A percentile compares a stretch with the other conserved stretches of the same genome.
Conservation (phyloP, 1,140 invertebrate genomes). For the Pemphigus obesinymphae region DNA sequence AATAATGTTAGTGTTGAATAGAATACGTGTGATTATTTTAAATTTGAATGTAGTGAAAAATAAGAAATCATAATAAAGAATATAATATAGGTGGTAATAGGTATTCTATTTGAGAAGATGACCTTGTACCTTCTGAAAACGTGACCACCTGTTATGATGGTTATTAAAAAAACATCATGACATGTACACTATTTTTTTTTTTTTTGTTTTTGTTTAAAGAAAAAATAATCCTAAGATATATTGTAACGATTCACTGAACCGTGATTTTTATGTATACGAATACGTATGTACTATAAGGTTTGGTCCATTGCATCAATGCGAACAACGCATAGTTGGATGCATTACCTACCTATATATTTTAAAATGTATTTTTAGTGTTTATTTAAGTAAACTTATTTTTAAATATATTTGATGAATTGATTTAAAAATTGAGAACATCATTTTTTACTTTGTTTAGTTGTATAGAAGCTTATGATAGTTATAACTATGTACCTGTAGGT, state of each 20-base stretch:
- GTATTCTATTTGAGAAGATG: neutral
- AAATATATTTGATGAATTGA: neutral
- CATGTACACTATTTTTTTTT: slow-evolving; percentile 15
- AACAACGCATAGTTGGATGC: neutral
- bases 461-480: too few relatives aligned
- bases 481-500: too few relatives aligned
- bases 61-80: neutral
- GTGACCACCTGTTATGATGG: slow-evolving; percentile 34
- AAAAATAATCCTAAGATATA: slow-evolving; percentile 9
- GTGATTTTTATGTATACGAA: slow-evolving; percentile 19
- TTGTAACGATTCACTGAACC: slow-evolving; percentile 29
- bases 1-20: neutral
- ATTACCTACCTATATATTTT: neutral
- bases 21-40: neutral
- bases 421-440: neutral
- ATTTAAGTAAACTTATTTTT: neutral
- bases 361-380: neutral
- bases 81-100: too few relatives aligned
- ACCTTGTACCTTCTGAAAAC: slow-evolving; percentile 34
- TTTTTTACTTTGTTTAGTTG: too few relatives aligned
- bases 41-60: neutral
- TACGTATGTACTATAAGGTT: neutral
- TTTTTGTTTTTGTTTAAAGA: neutral
- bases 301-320: neutral
- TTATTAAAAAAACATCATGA: slow-evolving; percentile 37